These are phyloP conservation scores for Zoanthus gigantus DNA, from an alignment of 92 coral and sea anemone genomes.

Conservation along the genomic window DNA sequence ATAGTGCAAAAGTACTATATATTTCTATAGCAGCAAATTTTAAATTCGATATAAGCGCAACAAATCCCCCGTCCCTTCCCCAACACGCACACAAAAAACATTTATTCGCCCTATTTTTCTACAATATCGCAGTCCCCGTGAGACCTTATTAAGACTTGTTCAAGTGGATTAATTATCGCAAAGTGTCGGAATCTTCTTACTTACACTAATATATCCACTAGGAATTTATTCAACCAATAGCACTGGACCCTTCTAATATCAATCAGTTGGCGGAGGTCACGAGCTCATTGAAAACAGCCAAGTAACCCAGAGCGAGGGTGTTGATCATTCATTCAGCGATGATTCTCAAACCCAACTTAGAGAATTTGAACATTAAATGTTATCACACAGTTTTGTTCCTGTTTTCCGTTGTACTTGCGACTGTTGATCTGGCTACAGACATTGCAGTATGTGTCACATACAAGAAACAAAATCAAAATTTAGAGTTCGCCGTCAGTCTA, in stretches of 20 bases:
- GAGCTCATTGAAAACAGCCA: background rate
- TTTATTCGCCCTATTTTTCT: no score
- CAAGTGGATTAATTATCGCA: no score
- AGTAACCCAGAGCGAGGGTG: background rate
- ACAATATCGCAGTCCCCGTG: no score
- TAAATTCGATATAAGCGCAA: no score
- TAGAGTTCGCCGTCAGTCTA: constrained; percentile 31
- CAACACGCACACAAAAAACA: no score
- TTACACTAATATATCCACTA: no score
- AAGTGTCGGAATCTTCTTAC: no score
- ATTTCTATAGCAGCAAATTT: no score
- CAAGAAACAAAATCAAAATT: constrained; percentile 34
- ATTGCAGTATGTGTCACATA: constrained; percentile 42
- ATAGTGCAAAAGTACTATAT: no score
- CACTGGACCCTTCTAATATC: background rate
- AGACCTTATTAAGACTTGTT: no score
- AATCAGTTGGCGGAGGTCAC: background rate
- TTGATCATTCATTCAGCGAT: background rate
- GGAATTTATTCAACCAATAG: no score
- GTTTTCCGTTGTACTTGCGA: constrained; percentile 29
- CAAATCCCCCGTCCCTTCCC: no score
- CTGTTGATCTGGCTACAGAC: constrained; percentile 17
- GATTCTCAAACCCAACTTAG: constrained; percentile 45
- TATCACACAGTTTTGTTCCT: constrained; percentile 30
- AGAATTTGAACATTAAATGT: constrained; percentile 15